A percentile compares a stretch with the other conserved stretches of the same genome.
Conservation (phyloP, 2,888 invertebrate genomes). For the Euclidia mi region DNA sequence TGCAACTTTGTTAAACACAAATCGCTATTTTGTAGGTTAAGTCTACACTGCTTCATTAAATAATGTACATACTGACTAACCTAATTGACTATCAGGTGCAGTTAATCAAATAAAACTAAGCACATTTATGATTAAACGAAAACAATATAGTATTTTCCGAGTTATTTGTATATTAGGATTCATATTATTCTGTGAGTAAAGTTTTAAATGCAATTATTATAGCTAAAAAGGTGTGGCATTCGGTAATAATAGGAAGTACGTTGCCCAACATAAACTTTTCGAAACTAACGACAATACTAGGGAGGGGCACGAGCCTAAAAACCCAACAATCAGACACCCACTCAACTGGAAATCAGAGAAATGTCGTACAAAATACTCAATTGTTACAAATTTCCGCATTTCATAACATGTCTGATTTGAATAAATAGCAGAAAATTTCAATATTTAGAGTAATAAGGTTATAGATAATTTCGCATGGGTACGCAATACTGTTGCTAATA, state of each 20-base stretch:
- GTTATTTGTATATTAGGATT: too few relatives aligned
- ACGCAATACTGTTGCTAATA: conserved; percentile 44
- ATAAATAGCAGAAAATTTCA: conserved; percentile 41
- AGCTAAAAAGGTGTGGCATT: conserved; percentile 16
- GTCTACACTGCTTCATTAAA: too few relatives aligned
- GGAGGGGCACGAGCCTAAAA: conserved; percentile 13
- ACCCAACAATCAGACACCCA: conserved; percentile 67
- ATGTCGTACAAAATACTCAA: conserved; percentile 68
- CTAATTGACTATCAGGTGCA: too few relatives aligned
- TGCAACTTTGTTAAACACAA: too few relatives aligned
- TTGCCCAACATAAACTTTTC: conserved; percentile 24
- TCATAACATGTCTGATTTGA: conserved; percentile 33
- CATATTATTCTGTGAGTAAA: neutral
- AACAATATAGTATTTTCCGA: too few relatives aligned
- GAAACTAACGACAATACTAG: conserved; percentile 21
- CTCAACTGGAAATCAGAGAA: conserved; percentile 74
- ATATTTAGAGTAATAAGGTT: conserved; percentile 32
- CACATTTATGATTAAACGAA: too few relatives aligned
- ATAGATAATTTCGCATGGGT: conserved; percentile 31
- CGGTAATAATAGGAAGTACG: conserved; percentile 6
- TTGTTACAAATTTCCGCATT: conserved; percentile 52
- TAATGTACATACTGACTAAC: too few relatives aligned
- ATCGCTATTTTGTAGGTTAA: too few relatives aligned
- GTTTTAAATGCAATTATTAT: neutral
- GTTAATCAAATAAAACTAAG: too few relatives aligned